These are phyloP conservation scores for Coturnix japonica DNA, from an alignment of 2,113 vertebrate genomes.

Conservation along the genomic window DNA sequence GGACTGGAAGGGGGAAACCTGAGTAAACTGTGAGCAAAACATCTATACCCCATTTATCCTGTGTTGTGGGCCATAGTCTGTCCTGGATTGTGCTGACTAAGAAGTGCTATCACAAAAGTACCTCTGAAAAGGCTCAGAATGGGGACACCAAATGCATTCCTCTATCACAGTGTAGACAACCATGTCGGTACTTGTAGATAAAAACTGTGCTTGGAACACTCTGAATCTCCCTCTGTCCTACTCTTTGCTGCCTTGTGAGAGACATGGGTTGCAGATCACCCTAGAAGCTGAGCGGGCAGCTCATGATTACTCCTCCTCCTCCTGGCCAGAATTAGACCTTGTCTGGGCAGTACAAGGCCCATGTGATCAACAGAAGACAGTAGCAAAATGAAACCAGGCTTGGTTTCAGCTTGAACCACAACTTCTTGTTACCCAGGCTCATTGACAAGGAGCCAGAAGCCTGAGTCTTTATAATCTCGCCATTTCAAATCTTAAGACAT, in stretches of 20 bases:
- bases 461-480: neutral
- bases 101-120: neutral
- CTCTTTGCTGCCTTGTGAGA: accelerated
- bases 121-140: neutral
- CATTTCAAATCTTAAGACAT: neutral
- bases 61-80: accelerated
- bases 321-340: neutral
- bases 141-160: neutral
- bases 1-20: neutral
- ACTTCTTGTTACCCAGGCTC: neutral
- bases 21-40: neutral
- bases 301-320: neutral
- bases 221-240: neutral
- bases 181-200: neutral
- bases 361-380: neutral
- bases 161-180: neutral
- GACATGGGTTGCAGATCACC: neutral
- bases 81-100: neutral
- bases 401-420: neutral
- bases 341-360: neutral
- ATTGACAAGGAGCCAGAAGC: neutral
- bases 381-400: neutral
- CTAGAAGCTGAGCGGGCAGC: neutral
- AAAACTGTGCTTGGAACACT: neutral
- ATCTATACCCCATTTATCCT: neutral